Percentiles rank a stretch among this genome's conserved stretches.
Conservation (phyloP, 2,888 invertebrate genomes). For the Temnothorax rugatulus region DNA sequence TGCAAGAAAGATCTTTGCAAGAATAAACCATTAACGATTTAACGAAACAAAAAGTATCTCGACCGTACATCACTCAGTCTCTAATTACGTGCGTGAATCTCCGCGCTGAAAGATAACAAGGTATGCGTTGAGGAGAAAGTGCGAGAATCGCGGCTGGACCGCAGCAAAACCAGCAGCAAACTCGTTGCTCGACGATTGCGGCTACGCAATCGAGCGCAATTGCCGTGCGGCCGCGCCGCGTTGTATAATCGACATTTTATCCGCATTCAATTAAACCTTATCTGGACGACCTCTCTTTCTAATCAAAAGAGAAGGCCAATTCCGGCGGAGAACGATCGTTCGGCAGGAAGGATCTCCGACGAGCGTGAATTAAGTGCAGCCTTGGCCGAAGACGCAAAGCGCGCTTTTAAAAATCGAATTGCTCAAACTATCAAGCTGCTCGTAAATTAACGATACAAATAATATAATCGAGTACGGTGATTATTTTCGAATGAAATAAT, state of each 20-base stretch:
- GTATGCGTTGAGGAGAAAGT: slow-evolving; percentile 71
- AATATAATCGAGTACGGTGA: not conserved
- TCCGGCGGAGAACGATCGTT: slow-evolving; percentile 21
- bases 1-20: not conserved
- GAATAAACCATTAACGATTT: not conserved
- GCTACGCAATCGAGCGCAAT: slow-evolving; percentile 27
- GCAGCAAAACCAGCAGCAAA: slow-evolving; percentile 20
- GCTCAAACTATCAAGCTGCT: not conserved
- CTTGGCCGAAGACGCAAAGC: not conserved
- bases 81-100: slow-evolving; percentile 49
- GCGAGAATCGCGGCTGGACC: slow-evolving; percentile 70
- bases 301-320: slow-evolving; percentile 50
- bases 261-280: slow-evolving; percentile 33
- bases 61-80: slow-evolving; percentile 16
- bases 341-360: slow-evolving; percentile 5
- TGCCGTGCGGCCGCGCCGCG: not conserved
- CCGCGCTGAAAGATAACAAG: slow-evolving; percentile 54
- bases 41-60: not conserved
- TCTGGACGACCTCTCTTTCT: slow-evolving; percentile 5
- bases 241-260: slow-evolving; percentile 39
- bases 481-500: not conserved
- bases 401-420: not conserved
- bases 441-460: not conserved
- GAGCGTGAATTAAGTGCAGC: not conserved
- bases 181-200: slow-evolving; percentile 7